Conservation (phyloP, 2,888 invertebrate genomes). For the Nysson spinosus region DNA sequence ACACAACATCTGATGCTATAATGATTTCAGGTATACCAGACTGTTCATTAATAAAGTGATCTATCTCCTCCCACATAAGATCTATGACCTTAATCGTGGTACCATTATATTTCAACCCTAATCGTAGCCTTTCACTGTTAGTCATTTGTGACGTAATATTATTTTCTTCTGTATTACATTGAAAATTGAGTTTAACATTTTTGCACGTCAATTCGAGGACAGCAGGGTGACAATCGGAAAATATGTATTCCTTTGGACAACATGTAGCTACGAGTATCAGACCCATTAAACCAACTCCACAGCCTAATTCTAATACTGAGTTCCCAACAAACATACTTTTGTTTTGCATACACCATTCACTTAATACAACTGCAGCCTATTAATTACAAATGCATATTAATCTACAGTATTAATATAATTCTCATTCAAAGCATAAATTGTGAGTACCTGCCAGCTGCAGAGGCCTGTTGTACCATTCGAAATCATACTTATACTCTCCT, state of each 20-base stretch:
- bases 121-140: slow-evolving; percentile 29
- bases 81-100: slow-evolving; percentile 70
- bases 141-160: neutral
- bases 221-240: slow-evolving; percentile 85
- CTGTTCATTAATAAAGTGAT: slow-evolving; percentile 58
- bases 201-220: slow-evolving; percentile 82
- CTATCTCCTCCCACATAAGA: slow-evolving; percentile 79
- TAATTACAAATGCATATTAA: slow-evolving; percentile 57
- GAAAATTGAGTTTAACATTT: slow-evolving; percentile 83
- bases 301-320: slow-evolving; percentile 85
- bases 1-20: slow-evolving; percentile 82
- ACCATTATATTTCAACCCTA: slow-evolving; percentile 41
- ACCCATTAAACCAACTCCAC: slow-evolving; percentile 87
- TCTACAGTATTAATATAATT: neutral
- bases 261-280: slow-evolving; percentile 81
- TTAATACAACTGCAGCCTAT: slow-evolving; percentile 84
- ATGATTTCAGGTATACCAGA: slow-evolving; percentile 77
- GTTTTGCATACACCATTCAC: slow-evolving; percentile 85
- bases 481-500: slow-evolving; percentile 86
- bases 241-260: slow-evolving; percentile 79
- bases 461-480: slow-evolving; percentile 89
- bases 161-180: neutral
- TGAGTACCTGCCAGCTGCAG: slow-evolving; percentile 86
- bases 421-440: neutral
- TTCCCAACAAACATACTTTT: slow-evolving; percentile 79